Conservation (phyloP, 2,113 vertebrate genomes). For the Dicentrarchus labrax region DNA sequence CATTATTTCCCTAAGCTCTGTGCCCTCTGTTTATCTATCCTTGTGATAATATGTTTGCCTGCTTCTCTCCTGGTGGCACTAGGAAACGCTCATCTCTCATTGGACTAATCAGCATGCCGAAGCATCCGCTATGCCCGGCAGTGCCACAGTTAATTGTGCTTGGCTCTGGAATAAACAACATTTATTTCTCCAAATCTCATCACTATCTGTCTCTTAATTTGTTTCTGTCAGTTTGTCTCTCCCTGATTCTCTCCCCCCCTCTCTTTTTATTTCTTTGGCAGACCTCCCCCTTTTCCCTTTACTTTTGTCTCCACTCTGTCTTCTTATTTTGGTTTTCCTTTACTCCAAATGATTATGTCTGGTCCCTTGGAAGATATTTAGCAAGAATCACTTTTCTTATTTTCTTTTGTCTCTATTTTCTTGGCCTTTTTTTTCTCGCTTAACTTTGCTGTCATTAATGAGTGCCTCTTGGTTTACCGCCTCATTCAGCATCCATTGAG, state of each 20-base stretch:
- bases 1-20: conserved; percentile 46
- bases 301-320: neutral
- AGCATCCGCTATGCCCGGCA: conserved; percentile 79
- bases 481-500: conserved; percentile 75
- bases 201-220: conserved; percentile 68
- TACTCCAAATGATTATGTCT: neutral
- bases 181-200: conserved; percentile 76
- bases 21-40: conserved; percentile 73
- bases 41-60: conserved; percentile 73
- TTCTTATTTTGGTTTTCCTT: neutral
- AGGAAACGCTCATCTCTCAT: conserved; percentile 80
- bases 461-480: conserved; percentile 71
- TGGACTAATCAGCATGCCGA: conserved; percentile 80
- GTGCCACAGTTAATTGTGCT: conserved; percentile 84
- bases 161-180: conserved; percentile 80
- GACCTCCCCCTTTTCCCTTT: conserved; percentile 7
- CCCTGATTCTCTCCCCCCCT: neutral
- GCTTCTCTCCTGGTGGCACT: conserved; percentile 70
- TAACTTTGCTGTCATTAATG: conserved; percentile 73
- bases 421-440: conserved; percentile 36
- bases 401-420: conserved; percentile 16
- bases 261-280: neutral
- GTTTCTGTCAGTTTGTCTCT: conserved; percentile 66
- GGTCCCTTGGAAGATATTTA: neutral
- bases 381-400: conserved; percentile 11